Conservation (phyloP, 2,797 vertebrate species). For the Eremophila alpestris region DNA sequence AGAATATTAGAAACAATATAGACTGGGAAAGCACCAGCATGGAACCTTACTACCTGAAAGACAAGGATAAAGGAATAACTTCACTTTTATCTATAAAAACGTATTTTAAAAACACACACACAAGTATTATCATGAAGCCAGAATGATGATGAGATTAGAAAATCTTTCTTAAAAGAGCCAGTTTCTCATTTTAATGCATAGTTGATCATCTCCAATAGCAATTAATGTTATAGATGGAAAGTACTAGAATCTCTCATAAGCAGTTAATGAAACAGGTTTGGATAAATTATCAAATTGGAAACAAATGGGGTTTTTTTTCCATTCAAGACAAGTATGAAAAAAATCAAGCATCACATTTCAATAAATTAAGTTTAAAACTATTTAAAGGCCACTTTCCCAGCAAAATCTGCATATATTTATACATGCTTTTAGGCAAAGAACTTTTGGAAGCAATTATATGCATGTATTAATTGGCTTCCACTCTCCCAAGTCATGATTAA, state of each 20-base stretch:
- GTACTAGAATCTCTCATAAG: background rate
- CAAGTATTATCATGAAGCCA: background rate
- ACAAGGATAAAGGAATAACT: background rate
- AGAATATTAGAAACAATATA: conserved; percentile 88
- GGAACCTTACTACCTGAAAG: conserved; percentile 90
- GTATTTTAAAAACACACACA: background rate
- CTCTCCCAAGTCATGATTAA: background rate
- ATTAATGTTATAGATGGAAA: background rate
- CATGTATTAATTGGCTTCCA: background rate
- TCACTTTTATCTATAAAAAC: background rate
- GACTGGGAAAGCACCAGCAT: conserved; percentile 86
- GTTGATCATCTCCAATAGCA: background rate
- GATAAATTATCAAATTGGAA: background rate
- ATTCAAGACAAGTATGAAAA: background rate
- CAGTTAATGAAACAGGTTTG: background rate
- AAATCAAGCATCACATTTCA: background rate
- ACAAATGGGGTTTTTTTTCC: background rate
- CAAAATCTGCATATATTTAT: background rate
- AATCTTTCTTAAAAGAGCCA: background rate
- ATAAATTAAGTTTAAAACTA: background rate
- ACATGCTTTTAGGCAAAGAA: background rate
- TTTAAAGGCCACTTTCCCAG: background rate
- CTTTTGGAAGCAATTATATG: background rate
- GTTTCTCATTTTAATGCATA: background rate
- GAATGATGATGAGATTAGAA: background rate